Percentiles rank a stretch among this genome's conserved stretches.
phyloP scores from a whole-genome alignment of 2,888 invertebrate species.

The Agelastica alni region DNA sequence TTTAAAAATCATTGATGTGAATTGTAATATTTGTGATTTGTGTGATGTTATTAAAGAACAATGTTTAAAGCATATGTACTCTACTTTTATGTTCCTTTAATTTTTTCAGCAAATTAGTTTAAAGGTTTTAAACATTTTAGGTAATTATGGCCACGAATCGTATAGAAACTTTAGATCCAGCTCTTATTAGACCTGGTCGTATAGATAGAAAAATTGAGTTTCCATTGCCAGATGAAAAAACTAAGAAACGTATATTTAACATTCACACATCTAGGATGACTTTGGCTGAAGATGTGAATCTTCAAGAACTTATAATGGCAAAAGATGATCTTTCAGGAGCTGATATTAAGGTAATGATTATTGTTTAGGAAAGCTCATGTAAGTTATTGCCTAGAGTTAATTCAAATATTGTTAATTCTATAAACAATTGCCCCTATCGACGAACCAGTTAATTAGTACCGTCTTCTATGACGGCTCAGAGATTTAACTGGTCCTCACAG shows the following conservation, averaged over 20 bases:
- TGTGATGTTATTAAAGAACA: too few relatives aligned
- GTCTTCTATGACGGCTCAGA: too few relatives aligned
- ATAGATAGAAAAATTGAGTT: conserved; percentile 99
- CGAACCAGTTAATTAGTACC: too few relatives aligned
- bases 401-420: too few relatives aligned
- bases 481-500: too few relatives aligned
- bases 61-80: too few relatives aligned
- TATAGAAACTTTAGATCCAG: conserved; percentile 98
- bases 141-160: conserved; percentile 98
- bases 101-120: too few relatives aligned
- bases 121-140: conserved; percentile 56
- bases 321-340: conserved; percentile 99
- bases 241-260: conserved; percentile 93
- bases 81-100: too few relatives aligned
- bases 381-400: too few relatives aligned
- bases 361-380: too few relatives aligned
- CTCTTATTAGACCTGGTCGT: conserved; percentile 96
- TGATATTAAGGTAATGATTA: conserved; percentile 80
- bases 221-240: conserved; percentile 98
- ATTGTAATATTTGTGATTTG: not conserved
- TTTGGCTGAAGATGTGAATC: conserved; percentile 92
- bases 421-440: too few relatives aligned
- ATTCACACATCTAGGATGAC: conserved; percentile 99
- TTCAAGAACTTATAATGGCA: conserved; percentile 96
- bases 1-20: too few relatives aligned